Base-by-base conservation (phyloP, 1,140 invertebrate species). In the Anagrus nilaparvatae region DNA sequence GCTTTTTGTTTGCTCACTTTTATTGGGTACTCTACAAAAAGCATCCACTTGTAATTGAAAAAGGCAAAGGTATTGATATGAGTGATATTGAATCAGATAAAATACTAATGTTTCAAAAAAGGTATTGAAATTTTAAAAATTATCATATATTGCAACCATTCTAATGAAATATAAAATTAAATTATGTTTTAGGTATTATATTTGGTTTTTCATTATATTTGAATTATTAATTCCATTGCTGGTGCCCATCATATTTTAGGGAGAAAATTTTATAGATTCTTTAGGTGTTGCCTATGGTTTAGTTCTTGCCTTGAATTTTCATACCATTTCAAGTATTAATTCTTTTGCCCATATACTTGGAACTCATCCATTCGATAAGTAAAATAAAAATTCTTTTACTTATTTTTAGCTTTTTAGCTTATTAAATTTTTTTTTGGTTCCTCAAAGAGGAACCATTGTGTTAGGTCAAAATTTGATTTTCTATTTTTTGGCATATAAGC, bases 61-160 rank as follows among this genome's bases (percentile, higher is more conserved):
- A 88, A 57, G 77, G 92, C 13, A 76, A 77, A 39, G 71, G 72
- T 6, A 74, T 96, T 0, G 82, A 87, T 51, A 76, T 90, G 62
- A 79, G 76, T 9, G 93, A 97, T 63, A 69, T 97, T 25, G 72
- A 83, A 48, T 76, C 71, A 8, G 91, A 97, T 65, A 78, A 80
- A 0, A 81, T 96, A 9, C 78, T 94, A 28, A 80, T 79, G 71
- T 85, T 88, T 70, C 92, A 96, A 56, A 80, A 82, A 58, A 82
- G 68, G 79, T 80, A 67, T 53, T 54, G 54, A 21, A 24, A 34
- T 18, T 14, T 27, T 13, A 18, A n/a, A n/a, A n/a, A n/a, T n/a
- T n/a, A n/a, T n/a, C n/a, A n/a, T n/a, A 54, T n/a, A n/a, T n/a
- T n/a, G n/a, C n/a, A n/a, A n/a, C n/a, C n/a, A n/a, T n/a, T n/a